Evolutionary conservation across 2,797 vertebrate species (phyloP).

Genomic region (Podarcis siculus): DNA sequence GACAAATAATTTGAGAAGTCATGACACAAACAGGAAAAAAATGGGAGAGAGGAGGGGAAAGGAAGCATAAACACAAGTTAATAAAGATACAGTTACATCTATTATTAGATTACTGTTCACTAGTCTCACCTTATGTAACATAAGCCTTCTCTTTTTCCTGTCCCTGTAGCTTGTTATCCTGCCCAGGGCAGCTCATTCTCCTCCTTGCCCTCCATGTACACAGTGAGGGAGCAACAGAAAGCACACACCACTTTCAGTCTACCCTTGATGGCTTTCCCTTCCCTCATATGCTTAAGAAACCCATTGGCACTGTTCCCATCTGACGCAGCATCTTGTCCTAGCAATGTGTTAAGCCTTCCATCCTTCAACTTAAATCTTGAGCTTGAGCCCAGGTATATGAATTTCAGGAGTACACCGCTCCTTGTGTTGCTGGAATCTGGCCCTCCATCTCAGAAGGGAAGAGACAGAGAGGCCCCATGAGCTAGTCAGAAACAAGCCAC

Average conservation of each 20-base stretch:
- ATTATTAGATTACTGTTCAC: background rate
- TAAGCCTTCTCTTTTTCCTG: background rate
- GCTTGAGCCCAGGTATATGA: background rate
- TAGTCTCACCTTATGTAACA: background rate
- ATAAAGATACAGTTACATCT: background rate
- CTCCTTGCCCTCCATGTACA: background rate
- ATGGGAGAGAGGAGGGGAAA: too few relatives aligned
- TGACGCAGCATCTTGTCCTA: background rate
- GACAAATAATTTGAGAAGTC: too few relatives aligned
- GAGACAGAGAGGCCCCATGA: too few relatives aligned
- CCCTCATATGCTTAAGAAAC: background rate
- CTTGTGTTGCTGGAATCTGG: background rate
- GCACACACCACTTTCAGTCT: background rate
- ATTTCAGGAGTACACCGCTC: background rate
- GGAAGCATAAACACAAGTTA: too few relatives aligned
- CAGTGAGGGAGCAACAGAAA: background rate
- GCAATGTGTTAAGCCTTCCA: background rate
- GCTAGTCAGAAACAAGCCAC: background rate
- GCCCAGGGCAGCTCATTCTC: background rate
- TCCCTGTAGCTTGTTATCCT: background rate
- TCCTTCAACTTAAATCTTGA: background rate
- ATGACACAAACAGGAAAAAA: too few relatives aligned
- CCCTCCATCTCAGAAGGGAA: background rate
- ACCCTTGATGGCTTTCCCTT: background rate
- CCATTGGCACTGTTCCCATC: background rate